These are phyloP conservation scores for Temnothorax ravouxi DNA, from an alignment of 2,888 invertebrate genomes.

Conservation along the genomic window DNA sequence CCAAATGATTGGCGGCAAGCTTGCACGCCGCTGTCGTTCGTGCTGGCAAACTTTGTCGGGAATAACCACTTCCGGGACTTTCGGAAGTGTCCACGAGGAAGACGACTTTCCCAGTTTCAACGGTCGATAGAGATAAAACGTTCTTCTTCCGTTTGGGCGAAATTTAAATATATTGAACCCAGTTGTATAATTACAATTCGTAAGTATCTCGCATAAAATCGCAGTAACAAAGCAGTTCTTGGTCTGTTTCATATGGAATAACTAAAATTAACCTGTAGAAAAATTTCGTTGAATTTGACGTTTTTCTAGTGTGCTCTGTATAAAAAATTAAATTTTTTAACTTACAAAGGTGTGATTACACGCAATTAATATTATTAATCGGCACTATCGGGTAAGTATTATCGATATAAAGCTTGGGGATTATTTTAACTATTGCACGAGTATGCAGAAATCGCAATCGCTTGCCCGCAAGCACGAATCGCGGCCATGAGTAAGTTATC, in stretches of 20 bases:
- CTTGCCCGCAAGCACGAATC: constrained; percentile 20
- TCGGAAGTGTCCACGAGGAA: constrained; percentile 25
- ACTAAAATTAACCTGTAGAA: not conserved
- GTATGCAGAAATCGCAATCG: constrained; percentile 31
- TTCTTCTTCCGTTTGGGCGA: not conserved
- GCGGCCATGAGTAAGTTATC: constrained; percentile 64
- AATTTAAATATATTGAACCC: not conserved
- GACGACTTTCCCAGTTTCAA: constrained; percentile 17
- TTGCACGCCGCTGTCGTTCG: constrained; percentile 34
- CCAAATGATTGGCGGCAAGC: constrained; percentile 45
- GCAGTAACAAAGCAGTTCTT: not conserved
- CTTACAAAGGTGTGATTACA: not conserved
- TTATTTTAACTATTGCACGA: constrained; percentile 27
- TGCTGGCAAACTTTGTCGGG: constrained; percentile 51
- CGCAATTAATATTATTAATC: not conserved
- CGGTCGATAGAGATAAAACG: constrained; percentile 10
- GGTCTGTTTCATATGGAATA: not conserved
- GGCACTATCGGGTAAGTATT: not conserved
- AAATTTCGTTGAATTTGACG: not conserved
- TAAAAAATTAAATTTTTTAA: not conserved
- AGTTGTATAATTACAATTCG: not conserved
- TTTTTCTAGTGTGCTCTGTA: not conserved
- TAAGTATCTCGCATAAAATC: not conserved
- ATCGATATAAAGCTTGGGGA: not conserved
- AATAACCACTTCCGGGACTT: constrained; percentile 56